These are phyloP conservation scores for Gryllus bimaculatus DNA, from an alignment of 1,140 invertebrate genomes.

Conservation along the genomic window DNA sequence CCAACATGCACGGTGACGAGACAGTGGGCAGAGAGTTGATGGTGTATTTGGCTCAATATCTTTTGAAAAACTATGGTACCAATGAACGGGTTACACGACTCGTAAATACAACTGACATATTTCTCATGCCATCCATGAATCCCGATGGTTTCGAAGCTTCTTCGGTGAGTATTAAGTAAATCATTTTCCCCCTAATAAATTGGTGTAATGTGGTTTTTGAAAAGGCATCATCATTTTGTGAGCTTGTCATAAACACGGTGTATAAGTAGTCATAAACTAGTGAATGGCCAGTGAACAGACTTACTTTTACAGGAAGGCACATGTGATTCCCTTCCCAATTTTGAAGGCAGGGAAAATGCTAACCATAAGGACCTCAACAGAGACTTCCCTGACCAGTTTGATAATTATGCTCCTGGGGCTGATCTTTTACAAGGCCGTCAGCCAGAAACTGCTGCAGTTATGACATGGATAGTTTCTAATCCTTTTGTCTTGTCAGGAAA, in stretches of 20 bases:
- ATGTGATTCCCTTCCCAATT: constrained; percentile 57
- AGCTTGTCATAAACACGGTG: too few species aligned
- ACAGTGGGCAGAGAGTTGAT: constrained; percentile 83
- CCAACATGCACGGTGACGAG: constrained; percentile 98
- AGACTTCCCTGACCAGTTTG: constrained; percentile 82
- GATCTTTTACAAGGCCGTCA: constrained; percentile 45
- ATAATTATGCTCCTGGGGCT: constrained; percentile 22
- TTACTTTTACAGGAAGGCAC: constrained; percentile 55
- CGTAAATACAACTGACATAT: constrained; percentile 77
- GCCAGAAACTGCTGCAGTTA: constrained; percentile 87
- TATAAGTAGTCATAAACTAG: too few species aligned
- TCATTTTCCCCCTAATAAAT: background rate
- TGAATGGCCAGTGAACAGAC: too few species aligned
- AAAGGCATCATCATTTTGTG: too few species aligned
- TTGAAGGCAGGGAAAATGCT: constrained; percentile 66
- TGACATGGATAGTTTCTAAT: constrained; percentile 74
- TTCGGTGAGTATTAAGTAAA: constrained; percentile 39
- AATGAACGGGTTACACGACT: constrained; percentile 57
- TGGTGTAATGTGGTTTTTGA: background rate
- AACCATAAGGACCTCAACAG: constrained; percentile 73
- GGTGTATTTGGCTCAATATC: constrained; percentile 73
- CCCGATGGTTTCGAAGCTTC: constrained; percentile 83
- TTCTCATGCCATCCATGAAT: constrained; percentile 84
- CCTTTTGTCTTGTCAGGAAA: constrained; percentile 88
- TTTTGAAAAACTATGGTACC: constrained; percentile 66